Percentiles rank a stretch among this genome's conserved stretches.
These are phyloP conservation scores for Aphelenchoides fujianensis DNA, from an alignment of 1,140 invertebrate species.

Conservation along the genomic window DNA sequence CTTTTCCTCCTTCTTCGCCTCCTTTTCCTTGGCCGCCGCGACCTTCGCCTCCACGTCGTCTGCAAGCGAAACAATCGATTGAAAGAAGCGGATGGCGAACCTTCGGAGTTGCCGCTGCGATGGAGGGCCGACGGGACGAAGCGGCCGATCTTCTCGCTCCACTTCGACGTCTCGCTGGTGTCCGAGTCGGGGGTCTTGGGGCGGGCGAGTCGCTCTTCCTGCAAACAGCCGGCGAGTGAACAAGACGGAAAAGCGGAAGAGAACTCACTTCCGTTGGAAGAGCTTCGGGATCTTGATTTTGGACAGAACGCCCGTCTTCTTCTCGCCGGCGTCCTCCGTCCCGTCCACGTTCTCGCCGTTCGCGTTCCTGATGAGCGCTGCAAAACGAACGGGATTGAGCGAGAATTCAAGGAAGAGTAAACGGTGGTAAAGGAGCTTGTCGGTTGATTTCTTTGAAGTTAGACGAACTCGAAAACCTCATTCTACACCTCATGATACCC, in stretches of 20 bases:
- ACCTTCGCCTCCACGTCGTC: no score
- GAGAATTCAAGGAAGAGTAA: no score
- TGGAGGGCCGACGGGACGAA: not conserved
- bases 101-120: not conserved
- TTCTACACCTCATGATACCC: no score
- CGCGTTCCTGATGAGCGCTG: no score
- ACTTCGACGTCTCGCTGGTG: not conserved
- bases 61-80: not conserved
- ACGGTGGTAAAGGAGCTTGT: not conserved
- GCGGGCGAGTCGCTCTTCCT: not conserved
- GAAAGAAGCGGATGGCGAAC: not conserved
- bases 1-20: constrained; percentile 3
- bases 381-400: no score
- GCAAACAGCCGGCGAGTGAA: not conserved
- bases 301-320: constrained; percentile 16
- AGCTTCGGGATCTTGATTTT: constrained; percentile 11
- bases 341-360: no score
- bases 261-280: constrained; percentile 8
- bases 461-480: no score
- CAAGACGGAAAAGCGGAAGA: not conserved
- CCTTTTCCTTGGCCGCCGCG: constrained; percentile 13
- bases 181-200: not conserved
- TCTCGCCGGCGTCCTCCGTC: constrained; percentile 4
- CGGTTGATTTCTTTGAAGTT: no score
- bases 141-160: not conserved